Percentiles rank a stretch among this genome's conserved stretches.
Evolutionary conservation across 2,797 vertebrate genomes (phyloP).

Genomic region (Dendrocincla tyrannina): DNA sequence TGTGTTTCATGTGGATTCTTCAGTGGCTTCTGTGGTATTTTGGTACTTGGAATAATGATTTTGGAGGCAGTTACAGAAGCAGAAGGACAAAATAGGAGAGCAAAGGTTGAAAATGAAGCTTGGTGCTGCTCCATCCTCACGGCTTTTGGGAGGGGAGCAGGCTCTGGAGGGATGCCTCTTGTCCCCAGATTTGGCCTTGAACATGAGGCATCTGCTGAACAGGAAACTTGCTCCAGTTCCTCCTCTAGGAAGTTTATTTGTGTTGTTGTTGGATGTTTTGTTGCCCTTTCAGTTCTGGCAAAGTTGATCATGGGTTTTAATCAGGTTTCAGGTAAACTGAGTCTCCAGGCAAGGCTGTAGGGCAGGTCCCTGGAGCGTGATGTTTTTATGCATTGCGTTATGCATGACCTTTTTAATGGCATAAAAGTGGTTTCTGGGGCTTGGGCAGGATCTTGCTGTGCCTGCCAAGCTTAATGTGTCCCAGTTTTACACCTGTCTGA

Average conservation of each 20-base stretch:
- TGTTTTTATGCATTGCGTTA: not conserved
- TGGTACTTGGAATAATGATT: slow-evolving; percentile 38
- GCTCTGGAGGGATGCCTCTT: not conserved
- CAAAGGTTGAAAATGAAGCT: not conserved
- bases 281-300: not conserved
- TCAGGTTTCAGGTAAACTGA: not conserved
- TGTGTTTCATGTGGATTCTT: slow-evolving; percentile 58
- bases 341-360: not conserved
- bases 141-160: not conserved
- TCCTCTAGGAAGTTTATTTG: not conserved
- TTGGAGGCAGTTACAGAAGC: not conserved
- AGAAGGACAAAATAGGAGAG: not conserved
- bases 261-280: not conserved
- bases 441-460: not conserved
- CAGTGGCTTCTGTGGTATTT: slow-evolving; percentile 68
- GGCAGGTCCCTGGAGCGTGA: rapidly evolving
- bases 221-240: not conserved
- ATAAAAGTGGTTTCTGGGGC: not conserved
- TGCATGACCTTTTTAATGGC: not conserved
- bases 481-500: not conserved
- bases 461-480: not conserved
- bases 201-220: not conserved
- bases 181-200: not conserved
- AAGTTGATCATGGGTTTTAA: rapidly evolving
- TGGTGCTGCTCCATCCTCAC: not conserved